A percentile compares a stretch with the other conserved stretches of the same genome.
Evolutionary conservation across 37 sponge, comb jelly and placozoan genomes (phyloP).

Genomic region (Trichoplax adhaerens): DNA sequence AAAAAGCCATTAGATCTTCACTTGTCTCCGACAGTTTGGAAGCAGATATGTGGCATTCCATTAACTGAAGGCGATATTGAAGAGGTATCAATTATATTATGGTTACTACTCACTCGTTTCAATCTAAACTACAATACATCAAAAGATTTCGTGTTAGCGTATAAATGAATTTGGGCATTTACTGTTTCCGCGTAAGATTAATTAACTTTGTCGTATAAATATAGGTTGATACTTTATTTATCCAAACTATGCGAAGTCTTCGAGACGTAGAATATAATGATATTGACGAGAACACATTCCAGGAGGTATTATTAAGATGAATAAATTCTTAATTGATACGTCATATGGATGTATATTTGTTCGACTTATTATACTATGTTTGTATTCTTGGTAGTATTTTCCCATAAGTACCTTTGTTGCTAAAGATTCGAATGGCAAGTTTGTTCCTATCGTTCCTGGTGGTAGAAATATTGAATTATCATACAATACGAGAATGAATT

Average conservation of each 20-base stretch:
- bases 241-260: constrained; percentile 5
- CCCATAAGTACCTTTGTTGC: constrained; percentile 63
- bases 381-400: constrained; percentile 1
- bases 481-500: constrained; percentile 55
- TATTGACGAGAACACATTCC: too few species aligned
- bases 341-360: too few species aligned
- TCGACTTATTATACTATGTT: too few species aligned
- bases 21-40: constrained; percentile 72
- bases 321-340: too few species aligned
- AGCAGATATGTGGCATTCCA: constrained; percentile 51
- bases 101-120: neutral
- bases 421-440: constrained; percentile 44
- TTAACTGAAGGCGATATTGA: constrained; percentile 44
- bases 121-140: too few species aligned
- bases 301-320: too few species aligned
- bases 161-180: too few species aligned
- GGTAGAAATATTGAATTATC: constrained; percentile 47
- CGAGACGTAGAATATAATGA: too few species aligned
- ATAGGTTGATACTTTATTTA: constrained; percentile 10
- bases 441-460: constrained; percentile 58
- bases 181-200: too few species aligned
- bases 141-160: too few species aligned
- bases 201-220: neutral
- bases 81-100: constrained; percentile 20
- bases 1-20: constrained; percentile 74